Conservation (phyloP, 1,140 invertebrate genomes). For the Lasioglossum albipes region DNA sequence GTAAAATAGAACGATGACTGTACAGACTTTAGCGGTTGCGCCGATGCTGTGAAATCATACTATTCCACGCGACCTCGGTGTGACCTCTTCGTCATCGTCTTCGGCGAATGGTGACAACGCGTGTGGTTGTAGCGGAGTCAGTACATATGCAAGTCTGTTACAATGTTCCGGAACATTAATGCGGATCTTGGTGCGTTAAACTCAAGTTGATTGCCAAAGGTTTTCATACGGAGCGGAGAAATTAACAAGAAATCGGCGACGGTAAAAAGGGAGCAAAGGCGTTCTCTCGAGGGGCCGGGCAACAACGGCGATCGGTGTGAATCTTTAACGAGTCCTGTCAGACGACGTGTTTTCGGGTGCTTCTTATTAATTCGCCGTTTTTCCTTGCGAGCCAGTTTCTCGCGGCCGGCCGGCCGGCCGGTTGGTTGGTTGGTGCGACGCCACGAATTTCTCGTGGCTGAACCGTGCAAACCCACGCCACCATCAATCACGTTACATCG, state of each 20-base stretch:
- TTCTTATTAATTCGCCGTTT: conserved; percentile 61
- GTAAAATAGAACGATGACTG: too few relatives aligned
- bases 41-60: too few relatives aligned
- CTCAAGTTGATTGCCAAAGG: neutral
- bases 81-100: too few relatives aligned
- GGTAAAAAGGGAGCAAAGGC: neutral
- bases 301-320: neutral
- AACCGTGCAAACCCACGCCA: conserved; percentile 16
- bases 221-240: neutral
- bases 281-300: neutral
- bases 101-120: too few relatives aligned
- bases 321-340: conserved; percentile 16
- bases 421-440: neutral
- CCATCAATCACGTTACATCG: conserved; percentile 65
- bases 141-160: too few relatives aligned
- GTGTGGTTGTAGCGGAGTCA: too few relatives aligned
- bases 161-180: neutral
- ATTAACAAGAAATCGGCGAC: neutral
- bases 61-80: too few relatives aligned
- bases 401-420: neutral
- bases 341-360: conserved; percentile 2
- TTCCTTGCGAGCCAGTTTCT: conserved; percentile 32
- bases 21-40: too few relatives aligned
- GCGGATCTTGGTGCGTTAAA: neutral
- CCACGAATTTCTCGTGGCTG: conserved; percentile 30